A percentile compares a stretch with the other conserved stretches of the same genome.
Evolutionary conservation across 2,113 vertebrate species (phyloP).

Genomic region (Hippocampus guttulatus): DNA sequence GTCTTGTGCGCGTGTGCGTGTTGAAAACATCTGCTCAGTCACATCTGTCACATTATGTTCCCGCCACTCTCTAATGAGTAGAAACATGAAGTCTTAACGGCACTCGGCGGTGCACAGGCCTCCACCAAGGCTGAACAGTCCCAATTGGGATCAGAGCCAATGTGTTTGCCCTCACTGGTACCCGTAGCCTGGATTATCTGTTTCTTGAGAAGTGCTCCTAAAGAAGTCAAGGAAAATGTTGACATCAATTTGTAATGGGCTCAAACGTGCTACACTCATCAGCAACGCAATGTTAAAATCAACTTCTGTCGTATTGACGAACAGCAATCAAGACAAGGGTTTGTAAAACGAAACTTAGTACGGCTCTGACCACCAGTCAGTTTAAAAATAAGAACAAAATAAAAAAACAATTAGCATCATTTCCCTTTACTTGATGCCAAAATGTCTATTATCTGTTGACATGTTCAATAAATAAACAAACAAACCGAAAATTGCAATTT

Average conservation of each 20-base stretch:
- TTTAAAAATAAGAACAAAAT: not conserved
- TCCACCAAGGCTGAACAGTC: not conserved
- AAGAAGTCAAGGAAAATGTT: not conserved
- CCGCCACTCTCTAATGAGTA: conserved; percentile 20
- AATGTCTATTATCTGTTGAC: no score
- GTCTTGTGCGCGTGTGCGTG: conserved; percentile 32
- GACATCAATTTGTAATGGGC: not conserved
- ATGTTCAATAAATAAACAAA: no score
- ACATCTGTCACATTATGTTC: conserved; percentile 43
- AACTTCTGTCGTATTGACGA: not conserved
- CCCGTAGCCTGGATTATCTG: not conserved
- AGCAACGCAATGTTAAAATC: not conserved
- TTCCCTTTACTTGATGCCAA: not conserved
- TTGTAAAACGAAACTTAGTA: not conserved
- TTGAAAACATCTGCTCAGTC: conserved; percentile 43
- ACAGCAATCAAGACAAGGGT: not conserved
- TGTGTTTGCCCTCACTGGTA: not conserved
- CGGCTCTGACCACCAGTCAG: not conserved
- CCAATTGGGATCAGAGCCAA: not conserved
- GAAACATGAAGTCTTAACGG: not conserved
- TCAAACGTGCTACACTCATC: not conserved
- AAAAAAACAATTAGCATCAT: not conserved
- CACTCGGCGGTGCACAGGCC: not conserved
- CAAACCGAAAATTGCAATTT: no score
- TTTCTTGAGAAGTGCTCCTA: not conserved